phyloP scores from a whole-genome alignment of 2,113 vertebrate species.

The Cnemophilus loriae region DNA sequence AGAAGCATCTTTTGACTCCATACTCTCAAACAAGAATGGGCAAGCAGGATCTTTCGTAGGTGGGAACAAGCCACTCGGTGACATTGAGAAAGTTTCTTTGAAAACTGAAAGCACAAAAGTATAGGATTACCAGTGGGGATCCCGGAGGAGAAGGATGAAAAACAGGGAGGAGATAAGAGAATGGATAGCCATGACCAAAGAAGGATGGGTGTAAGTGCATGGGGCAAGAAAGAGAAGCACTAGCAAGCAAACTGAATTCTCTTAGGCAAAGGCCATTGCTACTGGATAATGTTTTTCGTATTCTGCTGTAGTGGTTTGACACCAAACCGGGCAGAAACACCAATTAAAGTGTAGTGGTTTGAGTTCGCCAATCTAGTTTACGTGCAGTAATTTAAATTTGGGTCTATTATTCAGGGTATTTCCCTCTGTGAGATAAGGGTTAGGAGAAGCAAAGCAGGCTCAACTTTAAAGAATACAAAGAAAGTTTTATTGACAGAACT shows the following conservation, averaged over 20 bases:
- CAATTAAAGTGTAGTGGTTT: no score
- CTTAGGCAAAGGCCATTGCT: not conserved
- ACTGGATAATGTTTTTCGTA: not conserved
- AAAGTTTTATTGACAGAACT: no score
- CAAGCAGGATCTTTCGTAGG: not conserved
- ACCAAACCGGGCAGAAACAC: no score
- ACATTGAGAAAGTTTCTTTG: not conserved
- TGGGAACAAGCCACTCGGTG: not conserved
- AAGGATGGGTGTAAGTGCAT: not conserved
- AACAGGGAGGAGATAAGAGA: not conserved
- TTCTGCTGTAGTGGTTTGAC: no score
- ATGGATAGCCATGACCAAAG: not conserved
- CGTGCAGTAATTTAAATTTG: no score
- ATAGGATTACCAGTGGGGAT: not conserved
- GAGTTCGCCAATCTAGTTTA: no score
- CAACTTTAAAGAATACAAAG: no score
- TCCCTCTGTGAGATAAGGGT: no score
- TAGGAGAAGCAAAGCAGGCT: no score
- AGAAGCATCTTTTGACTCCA: not conserved
- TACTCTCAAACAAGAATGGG: not conserved
- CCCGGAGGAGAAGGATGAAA: not conserved
- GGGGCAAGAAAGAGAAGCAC: not conserved
- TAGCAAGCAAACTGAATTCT: not conserved
- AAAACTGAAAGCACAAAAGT: not conserved
- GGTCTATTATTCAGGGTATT: no score